phyloP scores from a whole-genome alignment of 2,888 invertebrate genomes.

The Aspidapion aeneum region DNA sequence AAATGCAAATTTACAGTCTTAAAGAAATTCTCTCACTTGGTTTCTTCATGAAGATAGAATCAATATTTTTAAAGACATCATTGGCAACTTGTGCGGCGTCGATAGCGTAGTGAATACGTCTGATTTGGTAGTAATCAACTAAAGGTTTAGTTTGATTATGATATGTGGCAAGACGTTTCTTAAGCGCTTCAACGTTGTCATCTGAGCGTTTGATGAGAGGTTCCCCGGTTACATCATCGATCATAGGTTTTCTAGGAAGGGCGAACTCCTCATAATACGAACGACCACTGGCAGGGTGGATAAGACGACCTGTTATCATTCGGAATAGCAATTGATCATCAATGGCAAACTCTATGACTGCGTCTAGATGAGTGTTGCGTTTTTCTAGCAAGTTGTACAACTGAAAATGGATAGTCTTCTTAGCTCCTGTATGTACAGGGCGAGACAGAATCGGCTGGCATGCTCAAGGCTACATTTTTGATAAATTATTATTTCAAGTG shows the following conservation, averaged over 20 bases:
- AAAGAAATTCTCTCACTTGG: too few species aligned
- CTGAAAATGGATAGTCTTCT: too few species aligned
- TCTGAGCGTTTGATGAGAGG: slow-evolving; percentile 85
- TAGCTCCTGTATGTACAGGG: too few species aligned
- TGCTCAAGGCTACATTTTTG: too few species aligned
- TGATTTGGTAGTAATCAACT: slow-evolving; percentile 81
- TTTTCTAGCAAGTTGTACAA: slow-evolving; percentile 82
- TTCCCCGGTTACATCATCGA: slow-evolving; percentile 93
- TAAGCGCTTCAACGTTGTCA: slow-evolving; percentile 88
- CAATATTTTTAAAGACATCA: slow-evolving; percentile 78
- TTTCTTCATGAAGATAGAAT: slow-evolving; percentile 62
- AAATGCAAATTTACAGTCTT: too few species aligned
- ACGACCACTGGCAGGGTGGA: slow-evolving; percentile 86
- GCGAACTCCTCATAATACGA: slow-evolving; percentile 97
- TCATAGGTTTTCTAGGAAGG: slow-evolving; percentile 89
- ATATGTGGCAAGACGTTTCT: slow-evolving; percentile 84
- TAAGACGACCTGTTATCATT: slow-evolving; percentile 87
- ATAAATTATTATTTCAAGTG: too few species aligned
- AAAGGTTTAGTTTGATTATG: slow-evolving; percentile 89
- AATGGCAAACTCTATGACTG: slow-evolving; percentile 93
- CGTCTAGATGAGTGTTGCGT: slow-evolving; percentile 78
- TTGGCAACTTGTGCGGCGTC: slow-evolving; percentile 79
- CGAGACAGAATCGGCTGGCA: too few species aligned
- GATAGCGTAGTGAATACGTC: slow-evolving; percentile 76
- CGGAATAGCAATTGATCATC: slow-evolving; percentile 84